Percentiles rank a stretch among this genome's conserved stretches.
Conservation (phyloP, 2,888 invertebrate species). For the Cactoblastis cactorum region DNA sequence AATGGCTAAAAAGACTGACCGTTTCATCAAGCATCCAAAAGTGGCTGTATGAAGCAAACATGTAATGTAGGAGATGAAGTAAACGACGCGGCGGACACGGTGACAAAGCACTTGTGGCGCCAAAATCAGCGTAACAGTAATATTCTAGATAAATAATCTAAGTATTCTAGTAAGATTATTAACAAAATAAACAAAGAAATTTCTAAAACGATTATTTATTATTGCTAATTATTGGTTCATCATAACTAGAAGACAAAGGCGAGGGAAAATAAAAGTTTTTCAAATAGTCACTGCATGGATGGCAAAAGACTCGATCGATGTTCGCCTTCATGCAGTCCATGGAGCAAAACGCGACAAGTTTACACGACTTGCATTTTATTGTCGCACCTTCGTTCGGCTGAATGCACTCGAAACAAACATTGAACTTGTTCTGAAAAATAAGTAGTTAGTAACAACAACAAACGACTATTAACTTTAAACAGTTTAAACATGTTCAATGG, state of each 20-base stretch:
- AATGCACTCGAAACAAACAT: conserved; percentile 64
- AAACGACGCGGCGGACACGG: no score
- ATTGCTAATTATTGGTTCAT: neutral
- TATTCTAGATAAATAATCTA: no score
- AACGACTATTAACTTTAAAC: no score
- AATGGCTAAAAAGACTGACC: no score
- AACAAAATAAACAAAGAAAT: neutral
- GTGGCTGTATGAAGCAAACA: no score
- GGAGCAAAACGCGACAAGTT: conserved; percentile 52
- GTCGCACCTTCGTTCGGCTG: conserved; percentile 40
- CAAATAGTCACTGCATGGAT: conserved; percentile 55
- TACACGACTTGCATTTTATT: conserved; percentile 46
- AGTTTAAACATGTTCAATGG: no score
- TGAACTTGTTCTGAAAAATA: conserved; percentile 46
- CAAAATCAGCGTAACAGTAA: no score
- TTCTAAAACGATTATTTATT: neutral
- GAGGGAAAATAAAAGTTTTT: conserved; percentile 39
- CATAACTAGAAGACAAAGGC: conserved; percentile 10
- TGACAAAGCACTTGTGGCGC: no score
- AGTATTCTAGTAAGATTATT: no score
- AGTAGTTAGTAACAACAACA: neutral
- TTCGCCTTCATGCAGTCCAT: conserved; percentile 49
- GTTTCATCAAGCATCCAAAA: no score
- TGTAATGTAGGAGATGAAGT: no score
- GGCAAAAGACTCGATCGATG: conserved; percentile 40